Evolutionary conservation across 2,888 invertebrate genomes (phyloP), one percentile per base, ranked within the genome.

Genomic region (Perdita meconis): DNA sequence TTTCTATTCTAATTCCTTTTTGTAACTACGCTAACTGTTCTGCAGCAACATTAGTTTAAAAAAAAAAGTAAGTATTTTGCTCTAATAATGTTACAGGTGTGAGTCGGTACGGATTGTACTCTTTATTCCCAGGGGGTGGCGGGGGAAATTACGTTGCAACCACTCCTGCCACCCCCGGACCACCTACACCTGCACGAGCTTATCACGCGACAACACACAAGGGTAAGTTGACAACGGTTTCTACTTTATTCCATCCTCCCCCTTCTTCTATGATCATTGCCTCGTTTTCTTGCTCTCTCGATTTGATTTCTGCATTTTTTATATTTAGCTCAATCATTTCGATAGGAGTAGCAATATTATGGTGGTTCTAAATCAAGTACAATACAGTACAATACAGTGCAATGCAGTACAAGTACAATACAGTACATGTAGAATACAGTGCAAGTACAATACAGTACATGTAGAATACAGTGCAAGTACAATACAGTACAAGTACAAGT

Each of bases 41-140:
- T n/a, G n/a, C n/a, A n/a, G n/a, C n/a, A n/a, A n/a, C n/a, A n/a
- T n/a, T n/a, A 30, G 6, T 6, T 6, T 30, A 4, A 30, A 30
- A 30, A 2, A 50, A 66, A 66, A 60, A 55, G 16, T 68, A 50
- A 69, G 67, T 72, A 70, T 30, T 42, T 44, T 26, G 16, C 67
- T 42, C 53, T 59, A 63, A 76, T 36, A 85, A 82, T 84, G 84
- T 92, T 92, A 61, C 94, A 95, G 95, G 95, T 93, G 94, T 95
- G 90, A 93, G 94, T 90, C 94, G 95, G 86, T 95, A 95, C 92
- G 95, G 95, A 83, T 94, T 95, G 81, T 96, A 95, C 92, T 95
- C 95, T 84, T 93, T 95, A 92, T 95, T 95, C 92, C 95, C 95
- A 73, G 91, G 91, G 85, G 89, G 90, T 89, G 90, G 90, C 80